Base-by-base conservation (phyloP, 2,113 vertebrate genomes). In the Salvelinus sp. region DNA sequence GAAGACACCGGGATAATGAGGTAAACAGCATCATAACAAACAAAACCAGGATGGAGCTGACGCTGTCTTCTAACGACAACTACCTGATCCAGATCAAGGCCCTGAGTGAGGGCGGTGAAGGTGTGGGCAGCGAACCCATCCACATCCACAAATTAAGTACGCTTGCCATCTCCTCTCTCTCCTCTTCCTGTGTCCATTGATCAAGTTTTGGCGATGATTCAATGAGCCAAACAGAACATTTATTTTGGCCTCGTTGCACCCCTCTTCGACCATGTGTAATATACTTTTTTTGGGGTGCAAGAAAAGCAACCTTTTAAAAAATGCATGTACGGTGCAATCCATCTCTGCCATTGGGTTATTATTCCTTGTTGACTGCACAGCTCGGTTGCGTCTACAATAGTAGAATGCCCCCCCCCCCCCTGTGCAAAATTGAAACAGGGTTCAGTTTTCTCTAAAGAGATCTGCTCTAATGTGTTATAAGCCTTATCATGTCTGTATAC, bases 1-100 rank as follows among this genome's bases (percentile, higher is more conserved):
- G 96, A 89, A 94, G 92, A 60, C 91, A 94, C 75, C 92, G 90
- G 9, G 93, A 96, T 84, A 89, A 88, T 28, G 75, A 82, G 1
- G 38, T 92, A 71, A 92, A 86, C 0, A 90, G 92, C 6, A 88
- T 97, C 82, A 83, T 47, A 79, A 98, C 96, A 0, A 93, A 91
- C 76, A 91, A 83, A 74, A 96, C 97, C 2, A 93, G 86, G 0
- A 93, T 93, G 1, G 95, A 97, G 81, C 93, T 99, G 54, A 76
- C 89, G 77, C 94, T 98, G 20, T 94, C 92, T 1, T 27, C 90
- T 14, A 90, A 89, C 0, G 95, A 96, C 72, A 97, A 98, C 82
- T 99, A 97, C 83, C 79, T 96, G 1, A 94, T 99, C 62, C 95
- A 97, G 89, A 94, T 99, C 27, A 95, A 94, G 81, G 93, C 95